Conservation (phyloP, 1,140 invertebrate species). For the Lamellibrachia luymesi region DNA sequence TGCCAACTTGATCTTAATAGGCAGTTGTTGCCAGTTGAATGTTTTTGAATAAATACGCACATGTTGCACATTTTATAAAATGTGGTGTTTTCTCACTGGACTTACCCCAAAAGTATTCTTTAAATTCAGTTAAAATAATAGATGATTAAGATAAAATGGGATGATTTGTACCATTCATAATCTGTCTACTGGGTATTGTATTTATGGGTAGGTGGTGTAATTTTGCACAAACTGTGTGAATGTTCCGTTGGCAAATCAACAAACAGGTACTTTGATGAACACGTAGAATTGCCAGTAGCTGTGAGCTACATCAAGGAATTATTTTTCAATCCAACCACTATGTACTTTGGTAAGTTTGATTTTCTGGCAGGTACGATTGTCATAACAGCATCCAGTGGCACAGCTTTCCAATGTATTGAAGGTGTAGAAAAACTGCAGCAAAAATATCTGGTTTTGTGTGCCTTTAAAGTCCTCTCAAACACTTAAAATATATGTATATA, state of each 20-base stretch:
- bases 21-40: neutral
- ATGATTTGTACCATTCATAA: neutral
- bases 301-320: neutral
- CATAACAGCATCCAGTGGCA: neutral
- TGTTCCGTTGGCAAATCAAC: neutral
- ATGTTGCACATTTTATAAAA: neutral
- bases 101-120: neutral
- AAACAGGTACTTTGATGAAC: neutral
- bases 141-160: neutral
- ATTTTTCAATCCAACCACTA: neutral
- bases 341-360: constrained; percentile 1
- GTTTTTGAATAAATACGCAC: neutral
- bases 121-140: neutral
- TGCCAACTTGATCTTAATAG: neutral
- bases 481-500: neutral
- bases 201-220: neutral
- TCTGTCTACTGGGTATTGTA: neutral
- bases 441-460: neutral
- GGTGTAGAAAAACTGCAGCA: neutral
- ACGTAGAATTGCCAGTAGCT: neutral
- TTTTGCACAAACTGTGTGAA: neutral
- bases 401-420: neutral
- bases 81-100: neutral
- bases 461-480: neutral
- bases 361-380: neutral